These are phyloP conservation scores for Siniperca chuatsi DNA, from an alignment of 2,113 vertebrate genomes.

Conservation along the genomic window DNA sequence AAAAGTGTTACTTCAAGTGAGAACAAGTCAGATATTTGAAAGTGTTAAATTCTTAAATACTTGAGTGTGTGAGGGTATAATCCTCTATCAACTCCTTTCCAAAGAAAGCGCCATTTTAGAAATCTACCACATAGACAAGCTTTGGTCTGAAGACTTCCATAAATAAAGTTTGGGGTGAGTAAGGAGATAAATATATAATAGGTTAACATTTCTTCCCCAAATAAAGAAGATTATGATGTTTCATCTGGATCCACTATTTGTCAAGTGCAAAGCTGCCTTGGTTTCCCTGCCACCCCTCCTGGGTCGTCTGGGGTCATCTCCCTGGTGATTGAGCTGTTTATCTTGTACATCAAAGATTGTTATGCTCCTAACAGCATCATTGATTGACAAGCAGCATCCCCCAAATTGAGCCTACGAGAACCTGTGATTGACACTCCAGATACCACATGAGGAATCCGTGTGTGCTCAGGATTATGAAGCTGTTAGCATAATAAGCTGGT, in stretches of 20 bases:
- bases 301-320: conserved; percentile 19
- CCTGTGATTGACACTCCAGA: conserved; percentile 49
- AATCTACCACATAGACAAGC: background rate
- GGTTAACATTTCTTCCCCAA: conserved; percentile 2
- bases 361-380: background rate
- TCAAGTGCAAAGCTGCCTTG: conserved; percentile 1
- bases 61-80: conserved; percentile 4
- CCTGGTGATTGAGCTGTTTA: conserved; percentile 15
- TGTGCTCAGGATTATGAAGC: conserved; percentile 25
- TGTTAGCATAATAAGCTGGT: conserved; percentile 28
- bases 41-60: conserved; percentile 2
- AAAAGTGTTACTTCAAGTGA: conserved; percentile 25
- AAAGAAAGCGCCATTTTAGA: conserved; percentile 23
- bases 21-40: conserved; percentile 26
- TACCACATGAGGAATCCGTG: conserved; percentile 10
- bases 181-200: conserved; percentile 44
- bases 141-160: conserved; percentile 11
- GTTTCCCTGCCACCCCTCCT: conserved; percentile 23
- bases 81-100: background rate
- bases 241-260: conserved; percentile 31
- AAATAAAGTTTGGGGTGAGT: conserved; percentile 17
- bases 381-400: conserved; percentile 37
- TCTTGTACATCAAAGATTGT: conserved; percentile 14
- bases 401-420: background rate
- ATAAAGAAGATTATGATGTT: conserved; percentile 11